Evolutionary conservation across 2,888 invertebrate species (phyloP), one percentile per base, ranked within the genome.

Genomic region (Mesorhabditis spiculigera): DNA sequence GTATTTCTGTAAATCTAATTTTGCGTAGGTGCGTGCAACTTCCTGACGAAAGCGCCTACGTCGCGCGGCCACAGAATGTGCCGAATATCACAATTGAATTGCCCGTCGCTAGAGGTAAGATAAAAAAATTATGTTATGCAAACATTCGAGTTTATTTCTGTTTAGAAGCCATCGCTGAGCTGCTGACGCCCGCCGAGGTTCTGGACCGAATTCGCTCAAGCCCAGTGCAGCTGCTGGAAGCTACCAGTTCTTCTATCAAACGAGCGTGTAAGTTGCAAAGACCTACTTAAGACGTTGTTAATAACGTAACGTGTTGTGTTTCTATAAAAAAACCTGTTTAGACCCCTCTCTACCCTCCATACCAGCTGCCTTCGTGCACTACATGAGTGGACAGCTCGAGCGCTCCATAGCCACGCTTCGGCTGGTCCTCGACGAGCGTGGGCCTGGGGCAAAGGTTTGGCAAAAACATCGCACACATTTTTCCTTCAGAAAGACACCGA

Each of bases 41-140:
- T 66, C 69, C 73, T 13, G 75, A 75, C 45, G 75, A 75, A 62
- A 69, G 71, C 4, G 45, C 69, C 42, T 75, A 68, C 42, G 73
- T 75, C 44, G 45, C 70, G n/a, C 61, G 67, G 41, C 75, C 75
- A 8, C 62, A 72, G 3, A 64, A 70, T 4, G 66, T 75, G n/a
- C 45, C 73, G 4, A 65, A 68, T 16, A 58, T 72, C 41, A 43
- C 65, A 10, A n/a, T 70, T 13, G 65, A 65, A 41, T 13, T 50
- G 8, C 58, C 58, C 58, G 58, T n/a, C 10, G n/a, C 8, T 10
- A 50, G n/a, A 50, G 58, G 58, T 50, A 28, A 28, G 28, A 1
- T 28, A 28, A 28, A 28, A 28, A n/a, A n/a, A n/a, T n/a, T n/a
- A n/a, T n/a, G n/a, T n/a, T n/a, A n/a, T n/a, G n/a, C n/a, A n/a